Percentiles rank a stretch among this genome's conserved stretches.
These are phyloP conservation scores for Neostethus bicornis DNA, from an alignment of 2,797 vertebrate species.

Conservation along the genomic window DNA sequence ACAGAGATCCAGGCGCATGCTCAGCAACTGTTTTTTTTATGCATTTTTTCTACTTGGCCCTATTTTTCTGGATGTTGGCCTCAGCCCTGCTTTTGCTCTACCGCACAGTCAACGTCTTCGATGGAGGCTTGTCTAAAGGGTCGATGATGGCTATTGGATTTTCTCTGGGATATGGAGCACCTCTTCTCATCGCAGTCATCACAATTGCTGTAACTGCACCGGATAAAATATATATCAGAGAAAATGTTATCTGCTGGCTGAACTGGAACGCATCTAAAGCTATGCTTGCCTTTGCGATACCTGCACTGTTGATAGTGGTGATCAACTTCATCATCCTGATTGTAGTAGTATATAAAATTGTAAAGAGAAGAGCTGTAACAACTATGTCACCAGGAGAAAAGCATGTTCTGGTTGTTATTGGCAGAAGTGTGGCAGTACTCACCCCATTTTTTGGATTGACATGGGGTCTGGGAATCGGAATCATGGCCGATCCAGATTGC, in stretches of 20 bases:
- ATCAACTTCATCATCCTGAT: slow-evolving; percentile 84
- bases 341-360: slow-evolving; percentile 86
- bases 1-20: slow-evolving; percentile 60
- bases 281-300: slow-evolving; percentile 88
- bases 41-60: slow-evolving; percentile 81
- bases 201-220: background rate
- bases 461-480: slow-evolving; percentile 87
- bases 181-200: slow-evolving; percentile 73
- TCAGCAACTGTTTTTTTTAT: slow-evolving; percentile 85
- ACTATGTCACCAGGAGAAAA: slow-evolving; percentile 77
- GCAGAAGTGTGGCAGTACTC: slow-evolving; percentile 85
- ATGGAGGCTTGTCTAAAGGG: slow-evolving; percentile 25
- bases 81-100: slow-evolving; percentile 89
- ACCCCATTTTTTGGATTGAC: slow-evolving; percentile 91
- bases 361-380: slow-evolving; percentile 76
- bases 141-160: slow-evolving; percentile 1
- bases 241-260: slow-evolving; percentile 82
- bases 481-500: background rate
- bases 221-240: slow-evolving; percentile 69
- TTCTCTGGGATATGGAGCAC: background rate
- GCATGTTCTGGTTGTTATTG: slow-evolving; percentile 79
- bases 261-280: slow-evolving; percentile 83
- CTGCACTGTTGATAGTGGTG: slow-evolving; percentile 84
- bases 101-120: slow-evolving; percentile 83
- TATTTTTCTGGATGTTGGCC: slow-evolving; percentile 95